Conservation (phyloP, 1,140 invertebrate species). For the Metopolophium dirhodum region DNA sequence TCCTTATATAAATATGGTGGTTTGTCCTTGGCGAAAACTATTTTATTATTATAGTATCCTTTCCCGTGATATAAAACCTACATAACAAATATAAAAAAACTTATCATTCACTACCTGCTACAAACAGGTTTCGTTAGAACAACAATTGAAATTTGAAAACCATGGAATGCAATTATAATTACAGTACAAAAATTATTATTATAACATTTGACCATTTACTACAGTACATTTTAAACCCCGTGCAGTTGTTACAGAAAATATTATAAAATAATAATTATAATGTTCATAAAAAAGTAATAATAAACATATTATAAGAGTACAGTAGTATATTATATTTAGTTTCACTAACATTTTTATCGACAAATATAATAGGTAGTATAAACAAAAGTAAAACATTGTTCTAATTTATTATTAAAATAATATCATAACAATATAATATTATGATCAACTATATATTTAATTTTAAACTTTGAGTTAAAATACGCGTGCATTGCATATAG, state of each 20-base stretch:
- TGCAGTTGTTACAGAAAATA: not conserved
- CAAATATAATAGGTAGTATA: not conserved
- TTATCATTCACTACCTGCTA: constrained; percentile 16
- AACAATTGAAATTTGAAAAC: constrained; percentile 35
- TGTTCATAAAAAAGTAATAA: not conserved
- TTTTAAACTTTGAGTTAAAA: not conserved
- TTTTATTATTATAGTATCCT: constrained; percentile 18
- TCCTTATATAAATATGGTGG: not conserved
- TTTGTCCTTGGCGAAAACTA: constrained; percentile 20
- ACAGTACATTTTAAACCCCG: not conserved
- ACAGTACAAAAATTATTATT: not conserved
- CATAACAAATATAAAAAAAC: constrained; percentile 12
- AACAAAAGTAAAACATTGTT: not conserved
- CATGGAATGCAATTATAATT: not conserved
- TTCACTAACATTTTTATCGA: not conserved
- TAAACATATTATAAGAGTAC: not conserved
- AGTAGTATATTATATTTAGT: not conserved
- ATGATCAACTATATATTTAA: not conserved
- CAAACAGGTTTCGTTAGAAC: not conserved
- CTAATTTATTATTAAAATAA: not conserved
- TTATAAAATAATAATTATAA: not conserved
- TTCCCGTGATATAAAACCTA: constrained; percentile 18
- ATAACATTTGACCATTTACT: not conserved
- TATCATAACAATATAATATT: not conserved
- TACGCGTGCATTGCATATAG: not conserved